Evolutionary conservation across 2,113 vertebrate species (phyloP), one percentile per base, ranked within the genome.

Genomic region (Odocoileus hemionus): DNA sequence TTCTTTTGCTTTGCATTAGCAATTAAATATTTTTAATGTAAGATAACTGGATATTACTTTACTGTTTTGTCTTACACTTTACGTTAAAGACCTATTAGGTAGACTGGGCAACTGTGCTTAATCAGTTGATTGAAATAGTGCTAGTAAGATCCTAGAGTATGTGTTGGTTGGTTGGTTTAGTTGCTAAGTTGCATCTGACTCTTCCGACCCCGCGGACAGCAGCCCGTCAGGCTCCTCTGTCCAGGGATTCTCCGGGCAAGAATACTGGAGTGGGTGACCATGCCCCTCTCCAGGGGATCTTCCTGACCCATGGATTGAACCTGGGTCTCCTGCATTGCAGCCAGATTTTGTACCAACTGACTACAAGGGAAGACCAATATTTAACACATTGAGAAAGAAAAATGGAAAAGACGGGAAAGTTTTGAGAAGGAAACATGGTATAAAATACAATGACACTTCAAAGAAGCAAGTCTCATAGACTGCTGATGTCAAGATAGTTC

Each of bases 1-100:
- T 82, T 95, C 36, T 55, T 93, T 85, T 84, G n/a, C 28, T 94
- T 95, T 74, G 11, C 47, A 25, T 86, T 89, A 84, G 21, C 84
- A 97, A 52, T 76, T 61, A 86, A 79, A 47, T 87, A 87, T 79
- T 87, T 61, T 83, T 67, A 57, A 94, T 89, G 17, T 89, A 55
- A 82, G 43, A 89, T 76, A 10, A 47, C 54, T 82, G 15, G 55
- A 36, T 74, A 82, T 82, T 94, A 74, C 64, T 86, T 82, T 86
- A n/a, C 45, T 82, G 0, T 58, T 76, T 13, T 70, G 21, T 88
- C 23, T 94, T 86, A 76, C 6, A 67, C 30, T 70, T 96, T 86
- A 60, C 7, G 55, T 95, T 89, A 61, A 16, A 84, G 36, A 94
- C 19, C 28, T 94, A 7, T 60, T 80, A 60, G 43, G 64, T 89